Evolutionary conservation across 1,140 invertebrate genomes (phyloP), one percentile per base, ranked within the genome.

Genomic region (Musca vetustissima): DNA sequence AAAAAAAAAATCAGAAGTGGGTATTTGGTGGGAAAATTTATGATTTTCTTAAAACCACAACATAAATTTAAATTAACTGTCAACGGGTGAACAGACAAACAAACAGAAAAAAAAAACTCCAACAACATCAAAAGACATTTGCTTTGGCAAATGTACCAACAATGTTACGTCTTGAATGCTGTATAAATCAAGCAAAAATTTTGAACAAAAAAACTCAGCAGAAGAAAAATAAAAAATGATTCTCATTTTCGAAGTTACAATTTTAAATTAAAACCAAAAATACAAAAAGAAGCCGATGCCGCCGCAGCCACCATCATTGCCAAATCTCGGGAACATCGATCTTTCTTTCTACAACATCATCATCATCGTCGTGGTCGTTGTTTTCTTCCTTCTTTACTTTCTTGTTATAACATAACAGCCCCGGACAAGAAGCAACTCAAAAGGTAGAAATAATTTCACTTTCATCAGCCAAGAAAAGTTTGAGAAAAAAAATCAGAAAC

Each of bases 51-150:
- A 61, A 36, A 32, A 36, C 17, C 28, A 61, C 28, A 36, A 36
- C 57, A 61, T 61, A 61, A 61, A 61, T 61, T 61, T 61, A 61
- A 61, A 61, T 61, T 61, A 61, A 61, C 57, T 61, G 57, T 61
- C 57, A 61, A 61, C 57, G 36, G 25, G 36, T 43, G 36, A 43
- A 13, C 36, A 43, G n/a, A 52, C 25, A 61, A 36, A 36, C 28
- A 32, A 36, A 61, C 25, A 32, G n/a, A 61, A 61, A 61, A 61
- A 36, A 17, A 36, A 28, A 28, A 28, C n/a, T n/a, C 55, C 25
- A 61, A 59, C 55, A 59, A 59, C 55, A 28, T n/a, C n/a, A 8
- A 28, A 28, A 43, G 36, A 43, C 36, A 43, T 43, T 43, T 43
- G 36, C 36, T 43, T 43, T 43, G 36, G 36, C 36, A 43, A n/a